Conservation (phyloP, 2,888 invertebrate species). For the Campopleginae sp. region DNA sequence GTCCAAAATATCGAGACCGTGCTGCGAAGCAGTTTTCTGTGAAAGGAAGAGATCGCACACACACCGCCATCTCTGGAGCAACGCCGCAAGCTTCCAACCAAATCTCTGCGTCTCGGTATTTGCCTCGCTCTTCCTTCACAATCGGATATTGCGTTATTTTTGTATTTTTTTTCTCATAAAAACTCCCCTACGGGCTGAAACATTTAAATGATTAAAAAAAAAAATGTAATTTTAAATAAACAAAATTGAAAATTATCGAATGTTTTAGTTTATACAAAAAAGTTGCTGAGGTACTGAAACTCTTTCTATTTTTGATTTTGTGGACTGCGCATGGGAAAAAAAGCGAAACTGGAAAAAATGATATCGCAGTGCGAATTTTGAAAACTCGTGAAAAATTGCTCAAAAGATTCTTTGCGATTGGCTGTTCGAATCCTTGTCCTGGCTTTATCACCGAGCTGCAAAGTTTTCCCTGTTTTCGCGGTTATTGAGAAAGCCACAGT, state of each 20-base stretch:
- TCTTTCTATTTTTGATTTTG: not conserved
- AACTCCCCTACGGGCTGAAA: not conserved
- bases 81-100: conserved; percentile 67
- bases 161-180: not conserved
- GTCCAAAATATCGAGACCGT: not conserved
- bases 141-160: not conserved
- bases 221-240: not conserved
- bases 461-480: conserved; percentile 21
- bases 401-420: not conserved
- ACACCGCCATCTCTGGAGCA: conserved; percentile 74
- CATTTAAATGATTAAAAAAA: too few species aligned
- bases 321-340: not conserved
- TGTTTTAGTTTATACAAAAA: not conserved
- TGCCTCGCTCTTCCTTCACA: conserved; percentile 55
- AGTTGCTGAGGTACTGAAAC: not conserved
- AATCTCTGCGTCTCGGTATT: conserved; percentile 64
- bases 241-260: not conserved
- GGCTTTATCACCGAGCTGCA: conserved; percentile 12
- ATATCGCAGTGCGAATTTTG: not conserved
- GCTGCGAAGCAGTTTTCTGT: conserved; percentile 16
- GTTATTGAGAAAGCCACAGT: conserved; percentile 1
- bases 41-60: conserved; percentile 64
- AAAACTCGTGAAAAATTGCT: not conserved
- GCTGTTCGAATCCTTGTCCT: not conserved
- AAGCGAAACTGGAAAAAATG: not conserved